Evolutionary conservation across 2,113 vertebrate genomes (phyloP).

Genomic region (Prolemur simus): DNA sequence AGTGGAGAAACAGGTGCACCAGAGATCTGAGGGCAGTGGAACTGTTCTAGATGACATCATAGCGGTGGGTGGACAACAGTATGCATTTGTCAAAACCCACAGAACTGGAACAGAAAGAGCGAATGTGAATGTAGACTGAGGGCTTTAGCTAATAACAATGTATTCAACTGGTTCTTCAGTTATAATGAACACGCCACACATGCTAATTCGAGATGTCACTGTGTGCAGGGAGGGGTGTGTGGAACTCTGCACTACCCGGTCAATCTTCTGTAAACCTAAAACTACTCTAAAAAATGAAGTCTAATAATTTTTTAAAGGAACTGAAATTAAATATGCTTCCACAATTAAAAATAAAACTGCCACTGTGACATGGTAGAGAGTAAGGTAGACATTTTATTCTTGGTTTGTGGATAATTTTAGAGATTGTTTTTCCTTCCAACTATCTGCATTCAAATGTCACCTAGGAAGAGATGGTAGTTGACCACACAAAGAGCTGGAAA

Average conservation of each 20-base stretch:
- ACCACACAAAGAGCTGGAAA: rapidly evolving
- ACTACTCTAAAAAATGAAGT: background rate
- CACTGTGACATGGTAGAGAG: background rate
- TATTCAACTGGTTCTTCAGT: background rate
- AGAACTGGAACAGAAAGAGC: background rate
- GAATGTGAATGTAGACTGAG: background rate
- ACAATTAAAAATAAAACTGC: background rate
- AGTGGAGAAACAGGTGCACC: rapidly evolving
- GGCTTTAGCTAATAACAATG: background rate
- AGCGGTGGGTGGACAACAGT: rapidly evolving
- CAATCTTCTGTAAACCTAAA: background rate
- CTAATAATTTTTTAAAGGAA: background rate
- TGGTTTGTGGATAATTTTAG: background rate
- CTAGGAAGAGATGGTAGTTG: background rate
- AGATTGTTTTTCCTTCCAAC: background rate
- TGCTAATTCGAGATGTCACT: rapidly evolving
- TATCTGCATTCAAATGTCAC: background rate
- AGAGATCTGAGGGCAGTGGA: background rate
- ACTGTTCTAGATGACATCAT: rapidly evolving
- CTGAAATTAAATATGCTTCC: background rate
- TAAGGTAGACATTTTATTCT: background rate
- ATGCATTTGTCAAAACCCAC: background rate
- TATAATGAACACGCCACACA: rapidly evolving
- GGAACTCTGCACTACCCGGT: background rate
- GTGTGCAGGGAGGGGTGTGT: rapidly evolving